Evolutionary conservation across 2,113 vertebrate genomes (phyloP).

Genomic region (Macaca mulatta): DNA sequence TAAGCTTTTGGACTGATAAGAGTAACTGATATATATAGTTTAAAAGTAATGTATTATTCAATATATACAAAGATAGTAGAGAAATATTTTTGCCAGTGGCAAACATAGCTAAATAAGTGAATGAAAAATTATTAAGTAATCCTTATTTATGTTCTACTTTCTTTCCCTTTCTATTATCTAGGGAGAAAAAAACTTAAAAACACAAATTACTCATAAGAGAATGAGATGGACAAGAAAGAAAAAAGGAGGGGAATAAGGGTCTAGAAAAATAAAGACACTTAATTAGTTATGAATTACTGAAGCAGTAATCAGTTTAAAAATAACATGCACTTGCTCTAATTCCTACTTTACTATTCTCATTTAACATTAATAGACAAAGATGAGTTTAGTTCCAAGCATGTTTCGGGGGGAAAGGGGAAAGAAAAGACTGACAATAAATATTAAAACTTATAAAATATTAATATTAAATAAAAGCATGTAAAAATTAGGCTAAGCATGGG

Average conservation of each 20-base stretch:
- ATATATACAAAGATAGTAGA: conserved; percentile 1
- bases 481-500: background rate
- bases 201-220: conserved; percentile 13
- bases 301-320: conserved; percentile 53
- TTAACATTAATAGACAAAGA: conserved; percentile 25
- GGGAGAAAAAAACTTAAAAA: background rate
- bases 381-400: background rate
- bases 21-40: background rate
- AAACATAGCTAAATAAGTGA: conserved; percentile 29
- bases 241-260: background rate
- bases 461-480: background rate
- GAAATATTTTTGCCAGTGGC: background rate
- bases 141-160: conserved; percentile 21
- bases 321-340: background rate
- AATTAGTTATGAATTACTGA: conserved; percentile 26
- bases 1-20: conserved; percentile 19
- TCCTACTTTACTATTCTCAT: conserved; percentile 25
- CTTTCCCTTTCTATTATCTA: background rate
- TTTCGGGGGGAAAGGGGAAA: background rate
- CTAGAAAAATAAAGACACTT: conserved; percentile 39
- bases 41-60: conserved; percentile 3
- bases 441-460: conserved; percentile 43
- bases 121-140: conserved; percentile 13
- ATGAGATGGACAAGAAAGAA: background rate
- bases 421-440: conserved; percentile 31